Base-by-base conservation (phyloP, 2,888 invertebrate species). In the Ornithoptera alexandrae region DNA sequence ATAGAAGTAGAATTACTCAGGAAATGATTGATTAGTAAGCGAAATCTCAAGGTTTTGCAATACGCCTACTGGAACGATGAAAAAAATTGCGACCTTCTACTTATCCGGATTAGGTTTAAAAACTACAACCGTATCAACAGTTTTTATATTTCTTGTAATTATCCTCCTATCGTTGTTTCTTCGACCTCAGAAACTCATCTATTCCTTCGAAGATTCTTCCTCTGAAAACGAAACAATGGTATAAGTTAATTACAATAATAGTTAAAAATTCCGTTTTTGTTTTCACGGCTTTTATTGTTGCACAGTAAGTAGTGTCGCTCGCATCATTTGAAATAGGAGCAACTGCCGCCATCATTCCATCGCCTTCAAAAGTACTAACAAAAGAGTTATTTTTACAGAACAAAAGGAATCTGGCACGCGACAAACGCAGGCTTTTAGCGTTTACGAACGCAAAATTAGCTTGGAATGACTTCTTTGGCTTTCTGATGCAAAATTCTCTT, bases 371-470 rank as follows among this genome's bases (percentile, higher is more conserved):
- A 42, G 59, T 59, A 61, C 50, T 20, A 58, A 65, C 63, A 67
- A 70, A 71, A 71, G 65, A 66, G 66, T 68, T 68, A 66, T 69
- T 67, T 63, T 63, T 64, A 66, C 39, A 39, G 68, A 68, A 68
- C 66, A 67, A 70, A 68, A 70, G 71, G 61, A 66, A 62, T 64
- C 50, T 67, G 65, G 65, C 64, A 62, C 65, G 67, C 60, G 22
- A 57, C 61, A 71, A 71, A 61, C 68, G 62, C 70, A 65, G 62
- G 70, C 70, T 71, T 71, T 71, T 67, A 67, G 64, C 64, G 30
- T 67, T 71, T 67, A 67, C 62, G 39, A 70, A 65, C 57, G 70
- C 70, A 22, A 68, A 71, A 70, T 70, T 70, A 67, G 70, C 70
- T 61, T 50, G 61, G 36, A 36, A 67, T 61, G 67, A 65, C 64